phyloP scores from a whole-genome alignment of 2,797 vertebrate genomes.

The Pelobates cultripes region DNA sequence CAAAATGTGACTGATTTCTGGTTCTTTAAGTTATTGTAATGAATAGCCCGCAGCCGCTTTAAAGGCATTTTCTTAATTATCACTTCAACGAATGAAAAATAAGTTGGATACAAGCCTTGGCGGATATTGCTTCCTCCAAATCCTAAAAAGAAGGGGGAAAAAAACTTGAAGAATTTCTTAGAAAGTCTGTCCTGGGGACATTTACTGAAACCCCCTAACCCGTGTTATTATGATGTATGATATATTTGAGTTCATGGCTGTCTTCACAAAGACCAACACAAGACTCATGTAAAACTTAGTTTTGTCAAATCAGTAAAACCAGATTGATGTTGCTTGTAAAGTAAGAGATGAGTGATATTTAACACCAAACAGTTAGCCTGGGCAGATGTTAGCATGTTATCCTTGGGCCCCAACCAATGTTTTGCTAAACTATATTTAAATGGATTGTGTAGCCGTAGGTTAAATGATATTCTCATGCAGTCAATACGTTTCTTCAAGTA shows the following conservation, averaged over 20 bases:
- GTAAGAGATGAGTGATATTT: neutral
- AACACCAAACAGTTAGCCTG: neutral
- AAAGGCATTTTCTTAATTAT: slow-evolving; percentile 1
- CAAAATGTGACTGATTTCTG: neutral
- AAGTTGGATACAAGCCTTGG: neutral
- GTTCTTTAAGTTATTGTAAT: neutral
- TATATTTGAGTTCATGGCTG: neutral
- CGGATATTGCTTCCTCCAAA: neutral
- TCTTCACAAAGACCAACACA: neutral
- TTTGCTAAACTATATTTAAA: neutral
- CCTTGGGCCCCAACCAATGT: neutral
- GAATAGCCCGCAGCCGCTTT: neutral
- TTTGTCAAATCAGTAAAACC: neutral
- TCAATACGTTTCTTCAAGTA: neutral
- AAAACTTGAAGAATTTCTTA: slow-evolving; percentile 8
- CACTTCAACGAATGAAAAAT: neutral
- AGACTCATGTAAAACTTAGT: neutral
- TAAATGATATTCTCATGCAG: neutral
- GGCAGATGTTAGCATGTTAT: neutral
- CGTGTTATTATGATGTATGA: neutral
- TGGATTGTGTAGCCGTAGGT: neutral
- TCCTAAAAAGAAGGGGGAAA: neutral
- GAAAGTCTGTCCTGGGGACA: slow-evolving; percentile 13
- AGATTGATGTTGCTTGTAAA: neutral
- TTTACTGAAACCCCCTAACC: slow-evolving; percentile 4